Evolutionary conservation across 2,888 invertebrate species (phyloP), one percentile per base, ranked within the genome.

Genomic region (Pegoplata infirma): DNA sequence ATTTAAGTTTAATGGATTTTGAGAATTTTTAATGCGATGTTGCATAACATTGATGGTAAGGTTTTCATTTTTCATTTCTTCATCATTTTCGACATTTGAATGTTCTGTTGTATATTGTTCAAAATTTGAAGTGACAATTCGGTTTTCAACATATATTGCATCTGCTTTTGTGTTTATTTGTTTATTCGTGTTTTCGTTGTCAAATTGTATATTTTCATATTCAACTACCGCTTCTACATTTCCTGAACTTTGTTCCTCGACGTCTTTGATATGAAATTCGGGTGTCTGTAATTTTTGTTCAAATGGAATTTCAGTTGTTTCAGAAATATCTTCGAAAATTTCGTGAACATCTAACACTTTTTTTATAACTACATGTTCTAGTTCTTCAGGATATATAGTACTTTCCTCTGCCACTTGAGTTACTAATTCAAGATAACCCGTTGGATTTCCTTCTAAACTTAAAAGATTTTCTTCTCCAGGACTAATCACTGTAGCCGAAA

Each of bases 291-390:
- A 3, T 25, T 55, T 66, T 16, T n/a, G 7, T 8, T 12, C 44
- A n/a, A 56, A 17, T 4, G 53, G 21, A 4, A 21, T 28, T 12
- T 53, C 23, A 1, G 75, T 75, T 21, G 55, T 66, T 72, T 56
- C 72, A 5, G 44, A 5, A 12, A 7, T 17, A 23, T 47, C 17
- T n/a, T 49, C 59, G 14, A 46, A 16, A 5, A 49, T 47, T 12
- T 64, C 64, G 5, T 80, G 28, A 19, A 44, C 32, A 12, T 81
- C 78, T n/a, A 80, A 74, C 3, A 80, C 81, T 8, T 83, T 82
- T 49, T 83, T 82, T n/a, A 81, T 78, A 2, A 80, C 80, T 17
- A 75, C 51, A 28, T 83, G 82, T 8, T 76, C 71, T 3, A 44
- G 67, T 32, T 80, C 51, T 2, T 73, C 78, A 6, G 81, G 76